Evolutionary conservation across 2,113 vertebrate genomes (phyloP).

Genomic region (Plecotus auritus): DNA sequence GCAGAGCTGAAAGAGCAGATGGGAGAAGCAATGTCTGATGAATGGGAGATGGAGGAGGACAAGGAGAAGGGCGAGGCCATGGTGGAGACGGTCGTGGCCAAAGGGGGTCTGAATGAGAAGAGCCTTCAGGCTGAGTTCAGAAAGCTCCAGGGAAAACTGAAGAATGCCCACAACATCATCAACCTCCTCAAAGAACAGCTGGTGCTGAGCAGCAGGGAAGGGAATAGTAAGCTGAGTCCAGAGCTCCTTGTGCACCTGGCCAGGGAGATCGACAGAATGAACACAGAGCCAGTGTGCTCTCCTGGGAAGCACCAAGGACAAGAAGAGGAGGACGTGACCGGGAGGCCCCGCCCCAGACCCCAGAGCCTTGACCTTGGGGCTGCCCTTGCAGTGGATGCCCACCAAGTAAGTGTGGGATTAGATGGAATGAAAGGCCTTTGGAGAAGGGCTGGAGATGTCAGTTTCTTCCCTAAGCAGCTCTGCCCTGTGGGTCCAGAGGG

Average conservation of each 20-base stretch:
- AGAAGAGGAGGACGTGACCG: slow-evolving; percentile 55
- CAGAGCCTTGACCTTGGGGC: slow-evolving; percentile 16
- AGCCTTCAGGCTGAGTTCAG: slow-evolving; percentile 72
- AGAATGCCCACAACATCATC: slow-evolving; percentile 51
- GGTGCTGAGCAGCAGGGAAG: slow-evolving; percentile 62
- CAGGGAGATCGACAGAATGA: slow-evolving; percentile 47
- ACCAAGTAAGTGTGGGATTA: slow-evolving; percentile 41
- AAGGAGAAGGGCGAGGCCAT: slow-evolving; percentile 76
- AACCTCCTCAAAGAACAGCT: slow-evolving; percentile 73
- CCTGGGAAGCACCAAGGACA: slow-evolving; percentile 68
- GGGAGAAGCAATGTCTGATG: slow-evolving; percentile 75
- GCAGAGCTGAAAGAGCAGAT: slow-evolving; percentile 83
- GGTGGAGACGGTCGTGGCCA: slow-evolving; percentile 35
- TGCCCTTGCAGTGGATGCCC: not conserved
- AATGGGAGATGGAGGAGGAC: slow-evolving; percentile 70
- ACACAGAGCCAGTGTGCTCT: slow-evolving; percentile 60
- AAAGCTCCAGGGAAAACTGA: slow-evolving; percentile 75
- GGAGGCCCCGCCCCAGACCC: not conserved
- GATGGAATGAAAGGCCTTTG: not conserved
- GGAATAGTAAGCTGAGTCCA: not conserved
- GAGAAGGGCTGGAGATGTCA: not conserved
- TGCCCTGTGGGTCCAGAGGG: not conserved
- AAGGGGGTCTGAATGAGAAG: slow-evolving; percentile 26
- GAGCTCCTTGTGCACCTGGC: slow-evolving; percentile 56
- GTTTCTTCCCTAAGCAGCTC: not conserved